Percentiles rank a stretch among this genome's conserved stretches.
phyloP scores from a whole-genome alignment of 2,888 invertebrate genomes.

The Phrixothrix hirtus region DNA sequence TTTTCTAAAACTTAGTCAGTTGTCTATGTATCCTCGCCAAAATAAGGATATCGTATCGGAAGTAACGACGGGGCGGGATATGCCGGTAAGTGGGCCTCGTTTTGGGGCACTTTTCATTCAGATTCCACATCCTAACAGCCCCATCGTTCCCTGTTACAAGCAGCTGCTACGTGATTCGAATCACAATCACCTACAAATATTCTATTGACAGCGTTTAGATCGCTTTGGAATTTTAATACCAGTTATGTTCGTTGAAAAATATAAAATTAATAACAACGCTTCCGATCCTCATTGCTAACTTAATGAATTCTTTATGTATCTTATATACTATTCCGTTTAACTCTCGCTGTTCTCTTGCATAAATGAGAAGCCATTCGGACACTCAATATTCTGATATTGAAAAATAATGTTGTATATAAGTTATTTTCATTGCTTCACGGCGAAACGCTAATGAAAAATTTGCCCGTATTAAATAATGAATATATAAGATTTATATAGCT shows the following conservation, averaged over 20 bases:
- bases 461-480: too few species aligned
- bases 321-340: neutral
- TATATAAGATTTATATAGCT: too few species aligned
- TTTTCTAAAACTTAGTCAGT: slow-evolving; percentile 34
- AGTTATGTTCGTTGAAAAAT: slow-evolving; percentile 34
- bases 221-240: slow-evolving; percentile 46
- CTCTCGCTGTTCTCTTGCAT: neutral
- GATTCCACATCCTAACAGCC: slow-evolving; percentile 50
- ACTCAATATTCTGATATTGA: too few species aligned
- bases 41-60: slow-evolving; percentile 43
- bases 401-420: too few species aligned
- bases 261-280: slow-evolving; percentile 31
- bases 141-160: slow-evolving; percentile 52
- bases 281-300: slow-evolving; percentile 9
- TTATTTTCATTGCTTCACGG: too few species aligned
- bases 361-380: too few species aligned
- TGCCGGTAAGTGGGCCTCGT: slow-evolving; percentile 50
- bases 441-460: too few species aligned
- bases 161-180: slow-evolving; percentile 49
- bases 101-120: slow-evolving; percentile 52
- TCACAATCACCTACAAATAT: slow-evolving; percentile 48
- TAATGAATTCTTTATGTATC: slow-evolving; percentile 19
- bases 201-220: slow-evolving; percentile 52
- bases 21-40: slow-evolving; percentile 33
- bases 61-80: slow-evolving; percentile 44